Conservation (phyloP, 2,888 invertebrate genomes). For the Altica lythri region DNA sequence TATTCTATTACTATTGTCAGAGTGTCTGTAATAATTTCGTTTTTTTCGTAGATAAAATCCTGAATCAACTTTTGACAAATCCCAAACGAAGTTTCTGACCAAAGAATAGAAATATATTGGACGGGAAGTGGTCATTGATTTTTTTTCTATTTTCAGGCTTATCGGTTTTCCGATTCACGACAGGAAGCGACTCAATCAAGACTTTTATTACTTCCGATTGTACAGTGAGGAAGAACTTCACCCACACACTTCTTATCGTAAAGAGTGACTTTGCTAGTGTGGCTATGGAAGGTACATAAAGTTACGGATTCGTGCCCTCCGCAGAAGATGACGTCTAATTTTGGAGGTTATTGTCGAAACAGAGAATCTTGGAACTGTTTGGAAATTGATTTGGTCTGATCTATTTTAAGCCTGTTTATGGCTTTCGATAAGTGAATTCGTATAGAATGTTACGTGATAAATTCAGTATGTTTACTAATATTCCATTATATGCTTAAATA, state of each 20-base stretch:
- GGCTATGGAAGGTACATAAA: not conserved
- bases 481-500: too few relatives aligned
- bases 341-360: slow-evolving; percentile 3
- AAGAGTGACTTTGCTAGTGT: slow-evolving; percentile 1
- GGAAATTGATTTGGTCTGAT: not conserved
- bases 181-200: slow-evolving; percentile 31
- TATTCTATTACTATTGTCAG: too few relatives aligned
- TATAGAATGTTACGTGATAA: too few relatives aligned
- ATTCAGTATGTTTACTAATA: too few relatives aligned
- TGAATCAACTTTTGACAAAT: too few relatives aligned
- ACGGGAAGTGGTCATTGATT: slow-evolving; percentile 15
- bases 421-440: too few relatives aligned
- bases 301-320: not conserved
- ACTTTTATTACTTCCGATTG: slow-evolving; percentile 32
- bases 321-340: slow-evolving; percentile 7
- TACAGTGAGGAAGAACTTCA: slow-evolving; percentile 9
- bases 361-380: not conserved
- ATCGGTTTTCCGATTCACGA: slow-evolving; percentile 21
- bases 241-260: not conserved
- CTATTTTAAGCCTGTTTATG: too few relatives aligned
- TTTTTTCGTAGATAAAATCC: too few relatives aligned
- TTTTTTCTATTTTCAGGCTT: slow-evolving; percentile 29
- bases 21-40: too few relatives aligned
- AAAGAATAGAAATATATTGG: not conserved
- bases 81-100: too few relatives aligned